phyloP scores from a whole-genome alignment of 2,797 vertebrate species.

The Schizothorax lantsangensis region DNA sequence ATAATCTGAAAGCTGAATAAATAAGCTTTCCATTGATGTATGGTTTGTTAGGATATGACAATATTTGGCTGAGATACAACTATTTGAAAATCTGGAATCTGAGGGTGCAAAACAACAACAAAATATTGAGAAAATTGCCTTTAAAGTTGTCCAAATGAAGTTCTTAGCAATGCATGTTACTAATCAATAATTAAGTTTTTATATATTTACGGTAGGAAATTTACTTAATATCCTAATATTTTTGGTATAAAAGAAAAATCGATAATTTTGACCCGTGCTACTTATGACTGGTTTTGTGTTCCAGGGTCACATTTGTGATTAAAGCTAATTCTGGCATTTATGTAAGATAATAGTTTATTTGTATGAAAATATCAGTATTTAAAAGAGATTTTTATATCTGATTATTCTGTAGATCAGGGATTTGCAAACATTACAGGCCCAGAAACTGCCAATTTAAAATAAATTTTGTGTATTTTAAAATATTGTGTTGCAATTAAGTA shows the following conservation, averaged over 20 bases:
- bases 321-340: background rate
- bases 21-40: background rate
- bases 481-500: too few species aligned
- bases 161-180: background rate
- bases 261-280: too few species aligned
- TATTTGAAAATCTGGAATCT: too few species aligned
- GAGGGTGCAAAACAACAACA: background rate
- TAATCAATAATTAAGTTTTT: background rate
- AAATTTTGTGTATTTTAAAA: too few species aligned
- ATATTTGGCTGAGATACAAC: too few species aligned
- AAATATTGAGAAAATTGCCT: background rate
- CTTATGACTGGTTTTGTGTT: background rate
- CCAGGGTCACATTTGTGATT: background rate
- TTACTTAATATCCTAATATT: background rate
- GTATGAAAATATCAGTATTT: background rate
- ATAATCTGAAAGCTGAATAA: background rate
- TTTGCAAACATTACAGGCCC: background rate
- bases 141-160: background rate
- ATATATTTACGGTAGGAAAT: background rate
- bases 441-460: background rate
- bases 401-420: background rate
- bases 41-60: background rate
- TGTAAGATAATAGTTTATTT: background rate
- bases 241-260: too few species aligned
- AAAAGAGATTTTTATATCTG: background rate